Evolutionary conservation across 2,113 vertebrate species (phyloP).

Genomic region (Leptodactylus fuscus): DNA sequence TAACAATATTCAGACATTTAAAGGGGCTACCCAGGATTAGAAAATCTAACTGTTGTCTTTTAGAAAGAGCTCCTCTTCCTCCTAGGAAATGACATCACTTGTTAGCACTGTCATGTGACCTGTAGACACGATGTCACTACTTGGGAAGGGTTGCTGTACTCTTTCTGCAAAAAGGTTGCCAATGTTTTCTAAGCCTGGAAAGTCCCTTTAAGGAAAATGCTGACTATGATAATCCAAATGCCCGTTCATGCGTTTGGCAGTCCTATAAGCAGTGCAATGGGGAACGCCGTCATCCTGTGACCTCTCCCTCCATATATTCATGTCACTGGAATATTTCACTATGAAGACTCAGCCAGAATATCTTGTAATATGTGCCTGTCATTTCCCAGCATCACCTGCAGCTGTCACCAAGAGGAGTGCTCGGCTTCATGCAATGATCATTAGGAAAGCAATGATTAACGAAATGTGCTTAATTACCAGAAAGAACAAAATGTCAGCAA

Average conservation of each 20-base stretch:
- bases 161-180: too few species aligned
- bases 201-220: neutral
- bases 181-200: too few species aligned
- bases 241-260: neutral
- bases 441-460: slow-evolving; percentile 47
- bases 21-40: too few species aligned
- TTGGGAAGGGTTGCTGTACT: too few species aligned
- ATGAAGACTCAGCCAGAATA: neutral
- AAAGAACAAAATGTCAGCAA: slow-evolving; percentile 38
- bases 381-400: slow-evolving; percentile 47
- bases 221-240: neutral
- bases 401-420: slow-evolving; percentile 37
- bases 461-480: slow-evolving; percentile 48
- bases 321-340: slow-evolving; percentile 5
- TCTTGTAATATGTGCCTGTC: neutral
- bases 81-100: too few species aligned
- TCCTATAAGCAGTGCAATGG: neutral
- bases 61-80: too few species aligned
- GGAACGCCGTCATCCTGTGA: neutral
- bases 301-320: neutral
- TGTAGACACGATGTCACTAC: too few species aligned
- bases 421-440: slow-evolving; percentile 31
- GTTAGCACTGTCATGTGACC: too few species aligned
- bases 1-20: neutral
- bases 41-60: too few species aligned